These are phyloP conservation scores for Xenus cinereus DNA, from an alignment of 2,113 vertebrate species.

Conservation along the genomic window DNA sequence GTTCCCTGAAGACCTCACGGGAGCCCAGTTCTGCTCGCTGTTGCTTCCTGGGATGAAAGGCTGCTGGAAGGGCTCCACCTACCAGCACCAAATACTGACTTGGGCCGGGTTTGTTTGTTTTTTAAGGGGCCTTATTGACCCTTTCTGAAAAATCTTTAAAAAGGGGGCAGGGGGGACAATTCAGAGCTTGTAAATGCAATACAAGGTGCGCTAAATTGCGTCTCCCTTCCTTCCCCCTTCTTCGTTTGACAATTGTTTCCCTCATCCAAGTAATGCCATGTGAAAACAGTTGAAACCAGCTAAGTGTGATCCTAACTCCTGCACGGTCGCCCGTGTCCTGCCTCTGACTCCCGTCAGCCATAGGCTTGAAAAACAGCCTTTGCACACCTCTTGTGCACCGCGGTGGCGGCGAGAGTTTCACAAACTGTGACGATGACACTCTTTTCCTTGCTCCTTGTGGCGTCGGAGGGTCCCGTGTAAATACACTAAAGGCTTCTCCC, in stretches of 20 bases:
- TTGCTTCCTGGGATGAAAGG: neutral
- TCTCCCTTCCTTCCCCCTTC: neutral
- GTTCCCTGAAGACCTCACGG: neutral
- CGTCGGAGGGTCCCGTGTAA: neutral
- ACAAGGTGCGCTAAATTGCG: neutral
- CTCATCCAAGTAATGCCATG: neutral
- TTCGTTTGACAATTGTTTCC: neutral
- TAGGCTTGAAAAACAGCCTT: neutral
- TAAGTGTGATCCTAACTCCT: neutral
- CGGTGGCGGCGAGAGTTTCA: neutral
- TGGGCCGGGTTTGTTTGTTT: neutral
- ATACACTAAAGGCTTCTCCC: neutral
- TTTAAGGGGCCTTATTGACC: neutral
- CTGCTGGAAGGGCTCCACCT: neutral
- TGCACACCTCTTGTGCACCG: neutral
- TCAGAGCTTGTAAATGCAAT: rapidly evolving
- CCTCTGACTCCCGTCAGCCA: neutral
- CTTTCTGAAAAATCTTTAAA: neutral
- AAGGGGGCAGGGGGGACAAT: rapidly evolving
- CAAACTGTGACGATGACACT: rapidly evolving
- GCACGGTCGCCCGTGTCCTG: neutral
- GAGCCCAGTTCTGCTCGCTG: neutral
- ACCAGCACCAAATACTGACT: neutral
- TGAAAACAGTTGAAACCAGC: neutral
- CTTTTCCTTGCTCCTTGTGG: neutral